Evolutionary conservation across 2,113 vertebrate genomes (phyloP), one percentile per base, ranked within the genome.

Genomic region (Monopterus albus): DNA sequence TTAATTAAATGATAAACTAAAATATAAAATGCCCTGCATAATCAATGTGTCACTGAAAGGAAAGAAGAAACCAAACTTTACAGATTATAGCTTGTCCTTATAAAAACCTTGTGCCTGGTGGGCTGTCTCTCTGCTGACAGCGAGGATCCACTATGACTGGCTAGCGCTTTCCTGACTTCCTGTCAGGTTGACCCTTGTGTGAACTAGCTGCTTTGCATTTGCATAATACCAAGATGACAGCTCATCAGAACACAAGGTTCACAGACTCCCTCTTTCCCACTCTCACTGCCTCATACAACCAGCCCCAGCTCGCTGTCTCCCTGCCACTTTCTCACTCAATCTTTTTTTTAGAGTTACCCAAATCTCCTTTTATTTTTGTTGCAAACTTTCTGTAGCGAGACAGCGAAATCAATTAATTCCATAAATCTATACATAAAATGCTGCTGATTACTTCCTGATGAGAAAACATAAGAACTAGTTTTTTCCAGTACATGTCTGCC

Each of bases 171-270:
- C 62, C 64, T 60, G 72, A 84, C 84, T 87, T 88, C 82, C 76
- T 86, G 69, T 81, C 78, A 79, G 63, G 79, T 67, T 89, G 90
- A 89, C 88, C 90, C 72, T 53, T 49, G 47, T 21, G 60, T 89
- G 85, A 90, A 90, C 89, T 75, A 67, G 66, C 75, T 81, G 71
- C 79, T 88, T 79, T 50, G 63, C 79, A 91, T 91, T 85, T 90
- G 76, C 85, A 89, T 87, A 83, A 86, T 78, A 75, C 74, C 23
- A 40, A 75, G 64, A 69, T 82, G 89, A 90, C 90, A 91, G 87
- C 84, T 86, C 77, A 65, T 87, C 82, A 87, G 75, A 61, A 58
- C 52, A 39, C 36, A 3, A 20, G 46, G 78, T 73, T 86, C 58
- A 85, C 74, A 50, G 55, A 49, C 70, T 53, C 29, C 65, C 25